Conservation (phyloP, 2,888 invertebrate species). For the Limnephilus lunatus region DNA sequence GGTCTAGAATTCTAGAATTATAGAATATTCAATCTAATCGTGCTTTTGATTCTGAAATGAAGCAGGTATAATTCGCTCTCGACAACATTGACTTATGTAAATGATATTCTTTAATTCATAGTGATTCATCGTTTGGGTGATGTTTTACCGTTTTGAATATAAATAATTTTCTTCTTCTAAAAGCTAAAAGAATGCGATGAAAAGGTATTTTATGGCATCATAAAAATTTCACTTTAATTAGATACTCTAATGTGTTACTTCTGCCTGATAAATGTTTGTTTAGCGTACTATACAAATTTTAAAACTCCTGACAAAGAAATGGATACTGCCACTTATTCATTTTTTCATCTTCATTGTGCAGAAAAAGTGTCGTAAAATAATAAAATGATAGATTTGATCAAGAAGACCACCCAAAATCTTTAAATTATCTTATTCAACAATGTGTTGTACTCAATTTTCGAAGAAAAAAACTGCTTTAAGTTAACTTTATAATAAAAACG, state of each 20-base stretch:
- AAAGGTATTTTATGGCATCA: neutral
- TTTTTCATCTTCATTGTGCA: neutral
- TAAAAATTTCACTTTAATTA: neutral
- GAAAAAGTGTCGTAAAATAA: neutral
- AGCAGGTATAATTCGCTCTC: neutral
- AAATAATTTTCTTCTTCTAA: neutral
- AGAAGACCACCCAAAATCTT: neutral
- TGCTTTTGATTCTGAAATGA: neutral
- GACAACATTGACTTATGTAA: neutral
- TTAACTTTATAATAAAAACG: neutral
- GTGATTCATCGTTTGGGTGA: neutral
- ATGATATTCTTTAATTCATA: neutral
- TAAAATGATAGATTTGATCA: neutral
- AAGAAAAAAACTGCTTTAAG: neutral
- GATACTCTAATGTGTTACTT: constrained; percentile 2
- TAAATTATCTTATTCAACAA: neutral
- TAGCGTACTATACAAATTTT: neutral
- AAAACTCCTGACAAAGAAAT: neutral
- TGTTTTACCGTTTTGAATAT: neutral
- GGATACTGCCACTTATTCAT: neutral
- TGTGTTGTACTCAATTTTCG: neutral
- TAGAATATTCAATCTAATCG: neutral
- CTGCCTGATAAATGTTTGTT: neutral
- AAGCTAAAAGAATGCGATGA: neutral
- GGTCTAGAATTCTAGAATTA: neutral